These are phyloP conservation scores for Drosophila nigromelanica DNA, from an alignment of 1,140 invertebrate species.

Conservation along the genomic window DNA sequence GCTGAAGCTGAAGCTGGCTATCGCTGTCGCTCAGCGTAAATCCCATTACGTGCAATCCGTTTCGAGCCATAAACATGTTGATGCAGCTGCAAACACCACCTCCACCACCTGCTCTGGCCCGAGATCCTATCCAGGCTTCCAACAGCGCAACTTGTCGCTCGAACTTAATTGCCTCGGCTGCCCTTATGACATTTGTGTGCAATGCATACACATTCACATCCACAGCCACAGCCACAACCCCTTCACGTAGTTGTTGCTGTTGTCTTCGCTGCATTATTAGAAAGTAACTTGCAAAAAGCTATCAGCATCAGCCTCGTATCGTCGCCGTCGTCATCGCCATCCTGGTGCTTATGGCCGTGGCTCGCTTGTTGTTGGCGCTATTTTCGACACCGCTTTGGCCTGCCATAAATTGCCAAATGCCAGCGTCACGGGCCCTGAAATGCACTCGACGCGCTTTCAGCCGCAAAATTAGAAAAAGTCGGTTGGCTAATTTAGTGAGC, in stretches of 20 bases:
- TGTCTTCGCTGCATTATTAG: slow-evolving; percentile 64
- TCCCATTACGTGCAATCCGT: slow-evolving; percentile 82
- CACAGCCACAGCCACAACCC: slow-evolving; percentile 30
- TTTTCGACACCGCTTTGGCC: slow-evolving; percentile 74
- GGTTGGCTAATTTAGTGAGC: slow-evolving; percentile 61
- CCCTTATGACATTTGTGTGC: slow-evolving; percentile 82
- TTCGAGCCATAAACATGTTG: slow-evolving; percentile 81
- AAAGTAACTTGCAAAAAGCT: slow-evolving; percentile 76
- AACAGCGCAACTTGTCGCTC: slow-evolving; percentile 79
- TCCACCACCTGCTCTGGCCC: slow-evolving; percentile 21
- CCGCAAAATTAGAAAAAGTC: slow-evolving; percentile 63
- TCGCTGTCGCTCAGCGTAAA: slow-evolving; percentile 79
- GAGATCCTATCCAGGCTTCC: slow-evolving; percentile 67
- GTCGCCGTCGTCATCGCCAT: slow-evolving; percentile 36
- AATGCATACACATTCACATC: slow-evolving; percentile 67
- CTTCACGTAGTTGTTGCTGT: slow-evolving; percentile 34
- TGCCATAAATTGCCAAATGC: slow-evolving; percentile 77
- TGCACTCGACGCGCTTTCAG: slow-evolving; percentile 51
- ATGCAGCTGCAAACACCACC: slow-evolving; percentile 53
- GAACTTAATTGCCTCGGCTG: slow-evolving; percentile 79
- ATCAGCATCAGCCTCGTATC: slow-evolving; percentile 65
- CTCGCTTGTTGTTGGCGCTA: slow-evolving; percentile 64
- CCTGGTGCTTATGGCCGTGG: slow-evolving; percentile 33
- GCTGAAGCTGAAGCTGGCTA: slow-evolving; percentile 47
- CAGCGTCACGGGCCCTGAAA: slow-evolving; percentile 57